Conservation (phyloP, 2,888 invertebrate species). For the Elaeidobius kamerunicus region DNA sequence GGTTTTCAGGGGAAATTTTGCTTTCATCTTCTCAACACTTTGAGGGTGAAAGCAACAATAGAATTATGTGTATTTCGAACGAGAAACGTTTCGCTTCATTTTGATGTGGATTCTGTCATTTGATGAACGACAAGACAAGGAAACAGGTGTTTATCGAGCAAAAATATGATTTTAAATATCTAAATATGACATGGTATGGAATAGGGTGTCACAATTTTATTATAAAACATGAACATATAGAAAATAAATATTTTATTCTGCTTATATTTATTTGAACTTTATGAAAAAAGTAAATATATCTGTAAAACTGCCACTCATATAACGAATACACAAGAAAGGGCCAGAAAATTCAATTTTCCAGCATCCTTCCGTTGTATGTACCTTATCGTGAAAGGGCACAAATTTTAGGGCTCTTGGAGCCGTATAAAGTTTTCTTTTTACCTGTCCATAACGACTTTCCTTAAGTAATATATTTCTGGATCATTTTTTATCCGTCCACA, state of each 20-base stretch:
- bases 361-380: conserved; percentile 8
- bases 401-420: conserved; percentile 2
- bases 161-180: no score
- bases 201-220: no score
- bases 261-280: no score
- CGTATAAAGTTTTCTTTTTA: conserved; percentile 13
- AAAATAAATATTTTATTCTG: no score
- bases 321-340: conserved; percentile 11
- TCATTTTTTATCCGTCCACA: conserved; percentile 16
- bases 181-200: no score
- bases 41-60: conserved; percentile 24
- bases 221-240: no score
- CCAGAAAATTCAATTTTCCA: conserved; percentile 20
- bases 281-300: neutral
- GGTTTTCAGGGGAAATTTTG: conserved; percentile 21
- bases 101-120: conserved; percentile 24
- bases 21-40: conserved; percentile 28
- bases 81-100: conserved; percentile 14
- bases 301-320: conserved; percentile 4
- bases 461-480: conserved; percentile 18
- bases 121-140: conserved; percentile 13
- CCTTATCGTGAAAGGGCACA: conserved; percentile 12
- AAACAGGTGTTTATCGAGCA: conserved; percentile 16
- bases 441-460: conserved; percentile 16
- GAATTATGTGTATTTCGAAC: conserved; percentile 23